Evolutionary conservation across 2,888 invertebrate species (phyloP), one percentile per base, ranked within the genome.

Genomic region (Villa cingulata): DNA sequence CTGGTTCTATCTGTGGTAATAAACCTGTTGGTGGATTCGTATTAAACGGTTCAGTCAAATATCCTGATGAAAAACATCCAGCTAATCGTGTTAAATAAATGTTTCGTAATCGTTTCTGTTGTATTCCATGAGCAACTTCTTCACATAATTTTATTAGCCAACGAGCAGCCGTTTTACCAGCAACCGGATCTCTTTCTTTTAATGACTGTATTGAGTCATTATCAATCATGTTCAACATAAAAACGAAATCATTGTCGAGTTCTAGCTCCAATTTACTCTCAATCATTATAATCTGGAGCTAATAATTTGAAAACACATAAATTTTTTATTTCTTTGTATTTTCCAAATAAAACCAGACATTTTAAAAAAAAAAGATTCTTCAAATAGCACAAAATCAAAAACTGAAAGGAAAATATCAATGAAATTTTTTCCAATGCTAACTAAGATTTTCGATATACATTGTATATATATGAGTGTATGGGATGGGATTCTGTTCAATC

Each of bases 11-110:
- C 7, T 39, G 32, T 40, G 45, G 46, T 14, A 64, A 48, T 12
- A 50, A 49, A 1, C 50, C 53, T 0, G 50, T 43, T 1, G 29
- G 16, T 1, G 65, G 64, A 9, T 48, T 45, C 10, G 50, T 36
- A 4, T 46, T 16, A 29, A 65, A 66, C 7, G 63, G 51, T 1
- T 60, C 60, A 6, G 48, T 43, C 16, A 66, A 46, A 5, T 56
- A 49, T 4, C 54, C 53, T 19, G 58, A 55, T 34, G 60, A 58
- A 10, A 65, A 49, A 34, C 60, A 62, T 0, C 56, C 54, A 4
- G 55, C 57, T 17, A 66, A 49, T 37, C 60, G 55, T 29, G 61
- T 61, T 49, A 65, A 56, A 40, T 63, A 63, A 1, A 51, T 45
- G 41, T 64, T 62, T 1, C 59, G 57, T 38, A 61, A 4, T n/a